Percentiles rank a stretch among this genome's conserved stretches.
phyloP scores from a whole-genome alignment of 1,140 invertebrate species.

The Drosophila tristis region DNA sequence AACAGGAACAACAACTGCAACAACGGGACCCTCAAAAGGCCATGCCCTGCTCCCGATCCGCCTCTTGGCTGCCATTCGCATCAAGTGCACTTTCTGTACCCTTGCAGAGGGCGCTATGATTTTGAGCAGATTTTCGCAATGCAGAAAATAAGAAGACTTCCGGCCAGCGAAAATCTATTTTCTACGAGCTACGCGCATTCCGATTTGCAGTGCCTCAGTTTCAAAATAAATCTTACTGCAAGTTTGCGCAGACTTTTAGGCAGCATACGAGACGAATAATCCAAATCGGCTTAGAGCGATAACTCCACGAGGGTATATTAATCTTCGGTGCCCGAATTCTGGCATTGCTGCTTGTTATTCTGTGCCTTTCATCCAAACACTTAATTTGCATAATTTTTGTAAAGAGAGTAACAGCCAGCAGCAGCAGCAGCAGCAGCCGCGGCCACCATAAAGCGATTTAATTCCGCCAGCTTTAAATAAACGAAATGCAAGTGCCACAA shows the following conservation, averaged over 20 bases:
- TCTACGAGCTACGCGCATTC: too few species aligned
- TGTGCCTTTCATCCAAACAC: constrained; percentile 79
- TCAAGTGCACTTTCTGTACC: constrained; percentile 62
- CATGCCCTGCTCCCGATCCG: constrained; percentile 33
- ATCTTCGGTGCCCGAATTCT: too few species aligned
- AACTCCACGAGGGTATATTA: too few species aligned
- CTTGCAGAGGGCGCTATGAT: too few species aligned
- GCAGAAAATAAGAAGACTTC: too few species aligned
- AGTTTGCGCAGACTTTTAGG: too few species aligned
- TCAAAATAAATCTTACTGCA: too few species aligned
- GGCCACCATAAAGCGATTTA: constrained; percentile 53
- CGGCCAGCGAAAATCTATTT: too few species aligned
- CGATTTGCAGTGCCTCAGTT: too few species aligned
- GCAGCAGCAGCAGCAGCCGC: constrained; percentile 25
- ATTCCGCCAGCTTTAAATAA: constrained; percentile 74
- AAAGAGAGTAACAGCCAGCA: constrained; percentile 42
- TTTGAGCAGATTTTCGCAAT: too few species aligned
- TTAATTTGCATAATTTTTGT: constrained; percentile 79
- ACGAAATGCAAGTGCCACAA: constrained; percentile 55
- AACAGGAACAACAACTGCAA: constrained; percentile 45
- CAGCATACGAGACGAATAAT: too few species aligned
- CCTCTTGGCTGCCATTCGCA: constrained; percentile 14
- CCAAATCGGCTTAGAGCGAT: too few species aligned
- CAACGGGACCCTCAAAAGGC: constrained; percentile 31
- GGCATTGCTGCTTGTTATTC: not conserved